Base-by-base conservation (phyloP, 2,113 vertebrate genomes). In the Bostrychus sinensis region DNA sequence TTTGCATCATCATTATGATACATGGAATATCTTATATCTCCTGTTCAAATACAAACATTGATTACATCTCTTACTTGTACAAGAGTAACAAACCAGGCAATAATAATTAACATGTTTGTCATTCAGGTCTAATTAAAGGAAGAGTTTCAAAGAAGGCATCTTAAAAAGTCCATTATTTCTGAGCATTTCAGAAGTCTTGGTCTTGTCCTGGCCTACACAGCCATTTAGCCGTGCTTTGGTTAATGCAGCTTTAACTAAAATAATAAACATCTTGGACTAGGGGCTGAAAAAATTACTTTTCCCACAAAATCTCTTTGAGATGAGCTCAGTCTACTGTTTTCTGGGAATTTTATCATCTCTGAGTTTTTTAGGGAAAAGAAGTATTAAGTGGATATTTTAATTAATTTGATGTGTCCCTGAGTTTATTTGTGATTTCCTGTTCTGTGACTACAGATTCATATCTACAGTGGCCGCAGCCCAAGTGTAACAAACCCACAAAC, bases 401-500 rank as follows among this genome's bases (percentile, higher is more conserved):
- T 85, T 80, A 88, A 89, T 83, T 91, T 82, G 68, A 64, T 56
- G 75, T 76, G 76, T 81, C 81, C 72, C 30, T 48, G 56, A 51
- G 77, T 68, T 84, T 82, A 82, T 86, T 87, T 88, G 89, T 88
- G 72, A 91, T 91, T 91, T 89, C 86, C 90, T 80, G 82, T 77
- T 79, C 68, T 72, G 34, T 70, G 75, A 66, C 71, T 61, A 20
- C 56, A 87, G 88, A 85, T 90, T 82, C 58, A 60, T 86, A 90
- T 90, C 80, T 72, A 8, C 4, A 6, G 66, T 89, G 88, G 90
- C 89, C 71, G 13, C 48, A 16, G 50, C 70, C 89, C 90, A 92
- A 90, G 19, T 50, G 71, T 85, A 91, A 89, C 88, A 92, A 91
- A 82, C 79, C 62, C 54, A 23, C 20, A 16, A 11, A 72, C 65